A percentile compares a stretch with the other conserved stretches of the same genome.
These are phyloP conservation scores for Keiferia lycopersicella DNA, from an alignment of 2,888 invertebrate genomes.

Conservation along the genomic window DNA sequence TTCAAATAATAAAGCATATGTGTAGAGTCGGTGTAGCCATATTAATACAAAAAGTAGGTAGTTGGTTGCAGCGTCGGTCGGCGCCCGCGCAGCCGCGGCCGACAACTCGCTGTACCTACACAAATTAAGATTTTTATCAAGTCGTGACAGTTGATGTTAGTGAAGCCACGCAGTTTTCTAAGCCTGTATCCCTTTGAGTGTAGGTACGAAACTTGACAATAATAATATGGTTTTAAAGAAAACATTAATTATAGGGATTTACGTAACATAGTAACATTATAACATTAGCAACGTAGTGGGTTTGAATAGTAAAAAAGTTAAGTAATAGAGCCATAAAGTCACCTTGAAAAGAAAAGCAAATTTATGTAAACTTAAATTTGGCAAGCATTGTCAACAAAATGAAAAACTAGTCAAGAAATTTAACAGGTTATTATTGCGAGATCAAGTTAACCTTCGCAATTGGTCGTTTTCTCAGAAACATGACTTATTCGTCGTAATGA, in stretches of 20 bases:
- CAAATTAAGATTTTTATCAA: conserved; percentile 70
- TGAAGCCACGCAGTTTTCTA: conserved; percentile 37
- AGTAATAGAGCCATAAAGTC: no score
- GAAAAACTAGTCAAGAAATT: conserved; percentile 7
- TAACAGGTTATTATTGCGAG: conserved; percentile 47
- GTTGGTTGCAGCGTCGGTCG: conserved; percentile 30
- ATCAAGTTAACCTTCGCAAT: conserved; percentile 68
- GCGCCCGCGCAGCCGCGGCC: conserved; percentile 37
- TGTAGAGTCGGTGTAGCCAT: background rate
- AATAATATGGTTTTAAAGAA: background rate
- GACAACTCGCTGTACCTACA: conserved; percentile 47
- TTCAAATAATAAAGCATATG: background rate
- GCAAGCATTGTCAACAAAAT: background rate
- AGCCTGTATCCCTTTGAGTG: background rate
- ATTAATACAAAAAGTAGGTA: background rate
- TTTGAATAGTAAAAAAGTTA: no score
- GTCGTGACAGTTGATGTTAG: conserved; percentile 45
- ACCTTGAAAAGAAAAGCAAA: background rate
- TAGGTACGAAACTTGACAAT: background rate
- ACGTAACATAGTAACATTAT: no score
- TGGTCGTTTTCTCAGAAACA: conserved; percentile 67
- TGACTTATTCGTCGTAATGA: conserved; percentile 52
- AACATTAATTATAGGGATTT: no score
- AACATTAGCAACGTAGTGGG: no score
- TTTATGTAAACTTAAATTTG: background rate